Percentiles rank a stretch among this genome's conserved stretches.
Conservation (phyloP, 2,888 invertebrate genomes). For the Zootermopsis nevadensis region DNA sequence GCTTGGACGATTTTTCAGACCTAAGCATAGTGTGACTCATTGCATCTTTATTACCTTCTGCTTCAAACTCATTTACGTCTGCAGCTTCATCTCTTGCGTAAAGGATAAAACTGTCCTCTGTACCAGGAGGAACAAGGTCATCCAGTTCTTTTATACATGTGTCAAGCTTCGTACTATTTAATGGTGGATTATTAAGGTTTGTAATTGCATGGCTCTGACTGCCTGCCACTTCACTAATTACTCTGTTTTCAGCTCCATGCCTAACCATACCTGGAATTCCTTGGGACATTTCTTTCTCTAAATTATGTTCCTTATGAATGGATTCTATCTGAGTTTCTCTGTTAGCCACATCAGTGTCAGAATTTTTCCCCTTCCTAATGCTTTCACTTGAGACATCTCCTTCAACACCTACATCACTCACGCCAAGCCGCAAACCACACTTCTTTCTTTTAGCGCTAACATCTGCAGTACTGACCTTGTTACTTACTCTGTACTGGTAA, state of each 20-base stretch:
- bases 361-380: not conserved
- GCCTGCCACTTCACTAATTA: not conserved
- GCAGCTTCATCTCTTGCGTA: not conserved
- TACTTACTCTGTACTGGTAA: not conserved
- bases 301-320: not conserved
- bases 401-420: not conserved
- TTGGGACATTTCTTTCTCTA: not conserved
- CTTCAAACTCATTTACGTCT: too few species aligned
- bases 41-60: too few species aligned
- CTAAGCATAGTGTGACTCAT: too few species aligned
- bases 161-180: not conserved
- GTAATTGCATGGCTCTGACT: not conserved
- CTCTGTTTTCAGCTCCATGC: not conserved
- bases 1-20: too few species aligned
- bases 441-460: too few species aligned
- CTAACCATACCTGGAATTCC: not conserved
- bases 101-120: not conserved
- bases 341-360: not conserved
- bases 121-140: conserved; percentile 19
- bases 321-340: not conserved
- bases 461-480: not conserved
- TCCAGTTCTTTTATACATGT: conserved; percentile 17
- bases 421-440: too few species aligned
- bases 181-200: not conserved
- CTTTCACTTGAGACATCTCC: not conserved